Evolutionary conservation across 2,113 vertebrate species (phyloP).

Genomic region (Riparia riparia): DNA sequence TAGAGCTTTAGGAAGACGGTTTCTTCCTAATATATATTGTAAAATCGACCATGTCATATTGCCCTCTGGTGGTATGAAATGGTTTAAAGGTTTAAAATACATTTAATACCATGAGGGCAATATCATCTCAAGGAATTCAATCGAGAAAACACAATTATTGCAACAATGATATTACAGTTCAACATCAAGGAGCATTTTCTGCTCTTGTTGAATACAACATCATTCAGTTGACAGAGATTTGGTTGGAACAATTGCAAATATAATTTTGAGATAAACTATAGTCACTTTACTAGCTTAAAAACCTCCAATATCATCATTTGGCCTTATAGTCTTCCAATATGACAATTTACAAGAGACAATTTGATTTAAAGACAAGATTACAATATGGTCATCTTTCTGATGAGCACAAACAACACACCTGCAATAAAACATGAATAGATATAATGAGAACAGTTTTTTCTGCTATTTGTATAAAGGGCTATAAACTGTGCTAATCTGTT

Average conservation of each 20-base stretch:
- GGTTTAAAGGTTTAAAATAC: background rate
- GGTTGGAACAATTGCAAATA: background rate
- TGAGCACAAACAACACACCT: background rate
- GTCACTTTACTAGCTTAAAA: background rate
- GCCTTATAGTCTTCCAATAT: background rate
- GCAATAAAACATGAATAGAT: background rate
- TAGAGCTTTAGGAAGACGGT: rapidly evolving
- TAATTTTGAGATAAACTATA: background rate
- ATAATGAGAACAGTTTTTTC: background rate
- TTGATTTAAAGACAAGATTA: background rate
- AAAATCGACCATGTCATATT: background rate
- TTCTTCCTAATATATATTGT: background rate
- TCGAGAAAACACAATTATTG: background rate
- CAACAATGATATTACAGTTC: background rate
- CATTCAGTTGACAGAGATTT: background rate
- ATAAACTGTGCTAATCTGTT: background rate
- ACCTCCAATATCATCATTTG: rapidly evolving
- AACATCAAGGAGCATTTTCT: background rate
- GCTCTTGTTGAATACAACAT: background rate
- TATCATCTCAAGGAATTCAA: background rate
- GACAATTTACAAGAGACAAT: background rate
- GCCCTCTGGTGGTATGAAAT: constrained; percentile 72
- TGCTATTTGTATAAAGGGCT: background rate
- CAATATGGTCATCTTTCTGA: background rate
- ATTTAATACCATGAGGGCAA: background rate